phyloP scores from a whole-genome alignment of 2,888 invertebrate species.

The Acronicta aceris region DNA sequence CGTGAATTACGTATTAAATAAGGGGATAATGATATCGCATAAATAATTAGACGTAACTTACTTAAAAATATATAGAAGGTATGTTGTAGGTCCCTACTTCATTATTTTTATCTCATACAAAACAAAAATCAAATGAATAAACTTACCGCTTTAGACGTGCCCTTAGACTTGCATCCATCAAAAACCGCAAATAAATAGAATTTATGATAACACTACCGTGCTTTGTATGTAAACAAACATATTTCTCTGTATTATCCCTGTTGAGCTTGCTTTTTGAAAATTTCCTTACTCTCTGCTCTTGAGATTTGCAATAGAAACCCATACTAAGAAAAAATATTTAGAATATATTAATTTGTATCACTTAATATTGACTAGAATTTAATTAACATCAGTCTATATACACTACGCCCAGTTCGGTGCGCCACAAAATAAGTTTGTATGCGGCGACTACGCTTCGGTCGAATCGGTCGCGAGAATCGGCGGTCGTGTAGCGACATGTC shows the following conservation, averaged over 20 bases:
- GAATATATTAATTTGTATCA: constrained; percentile 47
- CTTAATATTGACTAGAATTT: constrained; percentile 49
- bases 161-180: constrained; percentile 52
- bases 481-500: constrained; percentile 71
- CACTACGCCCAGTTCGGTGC: constrained; percentile 23
- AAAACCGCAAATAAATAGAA: constrained; percentile 48
- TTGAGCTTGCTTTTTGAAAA: constrained; percentile 37
- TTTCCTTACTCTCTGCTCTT: constrained; percentile 51
- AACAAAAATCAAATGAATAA: not conserved
- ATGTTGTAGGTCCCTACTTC: too few relatives aligned
- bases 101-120: too few relatives aligned
- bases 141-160: constrained; percentile 60
- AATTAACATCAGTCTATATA: constrained; percentile 18
- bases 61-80: too few relatives aligned
- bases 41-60: too few relatives aligned
- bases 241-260: constrained; percentile 54
- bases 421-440: constrained; percentile 32
- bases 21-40: too few relatives aligned
- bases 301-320: constrained; percentile 59
- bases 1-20: too few relatives aligned
- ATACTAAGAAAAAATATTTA: constrained; percentile 47
- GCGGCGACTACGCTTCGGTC: constrained; percentile 28
- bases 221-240: constrained; percentile 50
- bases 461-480: constrained; percentile 36
- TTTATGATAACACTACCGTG: constrained; percentile 49